Evolutionary conservation across 2,113 vertebrate species (phyloP), one percentile per base, ranked within the genome.

Genomic region (Nothoprocta perdicaria): DNA sequence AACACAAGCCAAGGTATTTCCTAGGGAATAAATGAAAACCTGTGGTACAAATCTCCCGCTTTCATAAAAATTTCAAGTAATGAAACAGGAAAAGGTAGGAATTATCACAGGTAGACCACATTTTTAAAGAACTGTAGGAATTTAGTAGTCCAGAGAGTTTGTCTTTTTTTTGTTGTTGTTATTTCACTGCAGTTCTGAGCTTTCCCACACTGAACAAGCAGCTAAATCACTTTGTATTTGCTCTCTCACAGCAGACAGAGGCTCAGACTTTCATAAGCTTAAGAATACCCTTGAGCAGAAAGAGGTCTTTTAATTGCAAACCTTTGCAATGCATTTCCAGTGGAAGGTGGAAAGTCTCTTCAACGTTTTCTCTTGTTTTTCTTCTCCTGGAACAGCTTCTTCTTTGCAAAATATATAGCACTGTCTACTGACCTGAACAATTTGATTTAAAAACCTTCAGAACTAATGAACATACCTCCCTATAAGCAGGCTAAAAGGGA

Each of bases 191-290:
- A 84, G 53, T 87, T 90, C 23, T 66, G n/a, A 63, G 48, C 31
- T 96, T 95, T 94, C 82, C 78, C 82, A 55, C 14, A 45, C 41
- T 71, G 72, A 62, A 82, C 48, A 89, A 33, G 41, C 29, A 61
- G 66, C 60, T 67, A 74, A 71, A 48, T 62, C 24, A 58, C 83
- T 93, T 73, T 80, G 79, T 67, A 86, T 48, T 53, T 50, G 57
- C 61, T 57, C 57, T 48, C 46, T 89, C 77, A 85, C 88, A 77
- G 92, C 96, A 75, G 68, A 89, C 76, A 71, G 35, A 38, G 69
- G 69, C 83, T 93, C 73, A 81, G 84, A 81, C 77, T 91, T 96
- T 72, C 58, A 94, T 71, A 84, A 86, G 68, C 69, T 87, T 80
- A 92, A 95, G 41, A 94, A 62, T 50, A 86, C 18, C 81, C 67